Evolutionary conservation across 2,888 invertebrate genomes (phyloP).

Genomic region (Acanthosepion pharaonis): DNA sequence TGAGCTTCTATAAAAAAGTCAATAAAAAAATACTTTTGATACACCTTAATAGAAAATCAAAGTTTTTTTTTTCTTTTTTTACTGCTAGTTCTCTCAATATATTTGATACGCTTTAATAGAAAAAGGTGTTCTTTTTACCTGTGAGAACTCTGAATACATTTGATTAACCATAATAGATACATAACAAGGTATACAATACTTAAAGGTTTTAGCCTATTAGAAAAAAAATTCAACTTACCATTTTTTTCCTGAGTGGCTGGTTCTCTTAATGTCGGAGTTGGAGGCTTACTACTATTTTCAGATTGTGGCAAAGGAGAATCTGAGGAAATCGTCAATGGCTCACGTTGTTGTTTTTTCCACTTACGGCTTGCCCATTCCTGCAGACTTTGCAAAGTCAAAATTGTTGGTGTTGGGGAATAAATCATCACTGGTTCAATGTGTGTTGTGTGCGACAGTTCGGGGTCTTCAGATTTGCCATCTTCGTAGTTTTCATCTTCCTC

Average conservation of each 20-base stretch:
- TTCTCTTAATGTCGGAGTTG: background rate
- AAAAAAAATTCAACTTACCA: background rate
- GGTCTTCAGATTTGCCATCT: conserved; percentile 63
- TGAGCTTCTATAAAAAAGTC: too few species aligned
- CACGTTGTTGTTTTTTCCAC: conserved; percentile 70
- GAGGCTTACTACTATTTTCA: conserved; percentile 51
- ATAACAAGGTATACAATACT: background rate
- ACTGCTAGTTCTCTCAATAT: too few species aligned
- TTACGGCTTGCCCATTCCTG: conserved; percentile 74
- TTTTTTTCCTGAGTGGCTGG: background rate
- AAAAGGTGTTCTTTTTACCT: too few species aligned
- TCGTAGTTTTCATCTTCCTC: conserved; percentile 54
- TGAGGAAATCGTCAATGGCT: conserved; percentile 52
- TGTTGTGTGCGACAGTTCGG: conserved; percentile 50
- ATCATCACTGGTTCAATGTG: conserved; percentile 64
- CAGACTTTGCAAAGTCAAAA: conserved; percentile 73
- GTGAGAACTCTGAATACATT: too few species aligned
- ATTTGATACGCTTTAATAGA: too few species aligned
- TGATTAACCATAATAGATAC: too few species aligned
- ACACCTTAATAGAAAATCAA: too few species aligned
- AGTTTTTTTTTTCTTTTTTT: too few species aligned
- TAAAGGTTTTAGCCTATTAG: too few species aligned
- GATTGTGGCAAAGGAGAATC: conserved; percentile 51
- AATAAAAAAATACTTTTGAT: too few species aligned
- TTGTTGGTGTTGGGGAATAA: conserved; percentile 73